Evolutionary conservation across 92 coral and sea anemone genomes (phyloP), one percentile per base, ranked within the genome.

Genomic region (Epizoanthus stellaris): DNA sequence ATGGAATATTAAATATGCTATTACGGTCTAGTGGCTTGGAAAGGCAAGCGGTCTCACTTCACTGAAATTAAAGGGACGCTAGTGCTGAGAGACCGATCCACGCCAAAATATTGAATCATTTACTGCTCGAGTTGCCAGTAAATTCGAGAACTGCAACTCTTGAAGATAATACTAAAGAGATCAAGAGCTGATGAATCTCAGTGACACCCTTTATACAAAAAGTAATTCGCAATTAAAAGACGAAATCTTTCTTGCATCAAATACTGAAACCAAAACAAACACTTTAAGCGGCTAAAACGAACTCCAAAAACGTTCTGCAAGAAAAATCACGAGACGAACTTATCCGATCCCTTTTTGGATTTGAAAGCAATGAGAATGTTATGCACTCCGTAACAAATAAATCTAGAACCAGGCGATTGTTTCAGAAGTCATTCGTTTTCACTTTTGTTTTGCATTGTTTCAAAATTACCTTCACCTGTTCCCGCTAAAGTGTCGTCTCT

Each of bases 1-100:
- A 19, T n/a, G n/a, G 82, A 77, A 77, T 77, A 61, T 38, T 77
- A 60, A 61, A 40, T n/a, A 19, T 17, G 14, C 17, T 40, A 61
- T 16, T 20, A 59, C 47, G 47, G 77, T 72, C 38, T 77, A 58
- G 62, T 36, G 34, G 53, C 30, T 61, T 23, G 70, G 52, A 59
- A 40, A 40, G 70, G 54, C 66, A 61, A 60, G 69, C 70, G 39
- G 70, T 61, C 58, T 62, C 66, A 16, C 67, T 16, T 57, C 66
- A 54, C 25, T 25, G 80, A 59, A 61, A n/a, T n/a, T 16, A 58
- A 77, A 77, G 63, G 39, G 42, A 59, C 57, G 39, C 70, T 42
- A 21, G 13, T 0, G 13, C 57, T 34, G 11, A 2, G 21, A 36
- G 14, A 53, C 45, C 34, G 15, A 3, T 56, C 14, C 6, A 75